These are phyloP conservation scores for Corythucha ciliata DNA, from an alignment of 2,888 invertebrate species.

Conservation along the genomic window DNA sequence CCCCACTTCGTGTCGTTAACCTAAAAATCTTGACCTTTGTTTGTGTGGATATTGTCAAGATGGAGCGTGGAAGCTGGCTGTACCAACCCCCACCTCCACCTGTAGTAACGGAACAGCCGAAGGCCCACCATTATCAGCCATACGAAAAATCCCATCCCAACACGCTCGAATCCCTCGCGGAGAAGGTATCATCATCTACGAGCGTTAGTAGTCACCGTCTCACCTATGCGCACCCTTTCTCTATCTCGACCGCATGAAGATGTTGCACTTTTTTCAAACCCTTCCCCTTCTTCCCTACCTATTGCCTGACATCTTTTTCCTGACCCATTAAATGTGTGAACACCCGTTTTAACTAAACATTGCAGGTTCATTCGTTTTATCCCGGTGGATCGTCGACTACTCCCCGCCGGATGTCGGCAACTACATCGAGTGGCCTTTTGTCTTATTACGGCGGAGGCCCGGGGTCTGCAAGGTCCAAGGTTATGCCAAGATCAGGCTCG, in stretches of 20 bases:
- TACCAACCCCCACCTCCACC: constrained; percentile 75
- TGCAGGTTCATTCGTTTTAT: constrained; percentile 72
- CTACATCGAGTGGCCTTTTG: constrained; percentile 40
- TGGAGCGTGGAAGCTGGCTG: constrained; percentile 40
- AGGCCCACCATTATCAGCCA: constrained; percentile 73
- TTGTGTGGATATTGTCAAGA: no score
- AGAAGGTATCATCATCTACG: constrained; percentile 50
- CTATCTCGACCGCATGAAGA: no score
- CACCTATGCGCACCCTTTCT: not conserved
- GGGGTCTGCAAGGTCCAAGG: constrained; percentile 33
- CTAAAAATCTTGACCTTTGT: not conserved
- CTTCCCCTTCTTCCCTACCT: no score
- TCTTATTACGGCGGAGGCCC: constrained; percentile 37
- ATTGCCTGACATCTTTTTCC: no score
- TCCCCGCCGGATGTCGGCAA: constrained; percentile 55
- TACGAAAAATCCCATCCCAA: constrained; percentile 80
- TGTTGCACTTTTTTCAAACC: no score
- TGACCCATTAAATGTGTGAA: no score
- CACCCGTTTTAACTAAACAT: no score
- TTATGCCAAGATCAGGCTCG: constrained; percentile 75
- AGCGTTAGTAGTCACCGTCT: constrained; percentile 24
- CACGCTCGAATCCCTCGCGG: constrained; percentile 81
- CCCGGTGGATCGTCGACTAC: constrained; percentile 46
- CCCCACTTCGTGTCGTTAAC: not conserved
- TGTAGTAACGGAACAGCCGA: constrained; percentile 85